Evolutionary conservation across 2,888 invertebrate species (phyloP).

Genomic region (Acanthosepion lycidas): DNA sequence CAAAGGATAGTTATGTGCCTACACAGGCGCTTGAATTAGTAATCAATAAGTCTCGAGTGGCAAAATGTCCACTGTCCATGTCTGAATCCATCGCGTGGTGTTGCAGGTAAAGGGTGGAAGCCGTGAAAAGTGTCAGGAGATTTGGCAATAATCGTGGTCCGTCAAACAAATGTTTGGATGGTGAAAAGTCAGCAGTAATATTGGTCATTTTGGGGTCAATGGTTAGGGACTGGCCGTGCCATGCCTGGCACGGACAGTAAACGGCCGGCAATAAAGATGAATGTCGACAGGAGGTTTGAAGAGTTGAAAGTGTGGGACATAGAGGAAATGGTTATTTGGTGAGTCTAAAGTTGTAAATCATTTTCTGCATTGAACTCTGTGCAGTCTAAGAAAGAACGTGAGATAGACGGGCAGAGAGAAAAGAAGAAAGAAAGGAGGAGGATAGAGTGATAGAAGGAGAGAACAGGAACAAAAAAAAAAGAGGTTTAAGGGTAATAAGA

Average conservation of each 20-base stretch:
- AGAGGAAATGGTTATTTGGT: not conserved
- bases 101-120: not conserved
- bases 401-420: not conserved
- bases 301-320: not conserved
- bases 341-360: not conserved
- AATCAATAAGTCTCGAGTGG: not conserved
- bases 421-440: too few relatives aligned
- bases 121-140: not conserved
- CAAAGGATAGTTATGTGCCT: not conserved
- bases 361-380: not conserved
- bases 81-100: not conserved
- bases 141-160: not conserved
- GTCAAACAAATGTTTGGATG: constrained; percentile 8
- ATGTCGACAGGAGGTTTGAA: not conserved
- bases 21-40: not conserved
- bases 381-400: not conserved
- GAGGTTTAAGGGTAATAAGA: too few relatives aligned
- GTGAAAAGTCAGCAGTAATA: not conserved
- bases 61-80: not conserved
- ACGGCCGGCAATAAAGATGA: not conserved
- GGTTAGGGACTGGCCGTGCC: not conserved
- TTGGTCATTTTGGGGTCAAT: constrained; percentile 1
- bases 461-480: too few relatives aligned
- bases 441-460: too few relatives aligned
- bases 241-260: not conserved